Conservation (phyloP, 1,140 invertebrate species). For the Metaphire vulgaris region DNA sequence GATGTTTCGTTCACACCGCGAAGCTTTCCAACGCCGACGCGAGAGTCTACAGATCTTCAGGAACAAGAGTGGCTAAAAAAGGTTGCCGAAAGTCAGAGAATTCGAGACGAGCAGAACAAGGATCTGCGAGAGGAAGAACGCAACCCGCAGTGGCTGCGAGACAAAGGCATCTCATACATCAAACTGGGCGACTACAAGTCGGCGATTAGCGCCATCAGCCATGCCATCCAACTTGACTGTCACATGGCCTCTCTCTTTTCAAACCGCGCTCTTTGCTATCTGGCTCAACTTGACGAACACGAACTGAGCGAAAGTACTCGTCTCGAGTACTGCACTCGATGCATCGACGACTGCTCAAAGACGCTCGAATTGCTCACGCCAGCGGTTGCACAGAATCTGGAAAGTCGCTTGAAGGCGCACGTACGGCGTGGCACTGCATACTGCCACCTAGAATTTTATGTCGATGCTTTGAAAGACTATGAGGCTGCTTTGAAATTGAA, state of each 20-base stretch:
- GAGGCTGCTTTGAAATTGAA: constrained; percentile 63
- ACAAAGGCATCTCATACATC: constrained; percentile 76
- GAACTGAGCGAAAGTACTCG: not conserved
- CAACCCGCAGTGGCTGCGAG: constrained; percentile 71
- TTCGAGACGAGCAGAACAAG: constrained; percentile 65
- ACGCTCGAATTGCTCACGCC: constrained; percentile 68
- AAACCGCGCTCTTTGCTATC: constrained; percentile 69
- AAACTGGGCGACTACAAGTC: constrained; percentile 67
- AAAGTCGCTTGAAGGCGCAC: constrained; percentile 63
- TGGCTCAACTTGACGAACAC: constrained; percentile 47
- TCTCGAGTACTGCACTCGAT: not conserved
- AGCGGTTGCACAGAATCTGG: constrained; percentile 63
- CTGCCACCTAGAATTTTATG: constrained; percentile 63
- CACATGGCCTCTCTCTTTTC: constrained; percentile 66
- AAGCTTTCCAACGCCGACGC: constrained; percentile 70
- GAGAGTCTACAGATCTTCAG: constrained; percentile 66
- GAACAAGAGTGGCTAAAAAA: constrained; percentile 77
- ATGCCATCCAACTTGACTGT: constrained; percentile 67
- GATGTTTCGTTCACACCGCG: constrained; percentile 67
- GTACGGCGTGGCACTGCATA: constrained; percentile 66
- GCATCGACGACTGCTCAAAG: constrained; percentile 44
- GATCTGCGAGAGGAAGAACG: constrained; percentile 73
- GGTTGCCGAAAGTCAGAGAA: constrained; percentile 65
- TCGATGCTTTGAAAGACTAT: constrained; percentile 67
- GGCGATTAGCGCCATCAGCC: constrained; percentile 71